Conservation (phyloP, 2,113 vertebrate species). For the Cyphomyrus discorhynchus region DNA sequence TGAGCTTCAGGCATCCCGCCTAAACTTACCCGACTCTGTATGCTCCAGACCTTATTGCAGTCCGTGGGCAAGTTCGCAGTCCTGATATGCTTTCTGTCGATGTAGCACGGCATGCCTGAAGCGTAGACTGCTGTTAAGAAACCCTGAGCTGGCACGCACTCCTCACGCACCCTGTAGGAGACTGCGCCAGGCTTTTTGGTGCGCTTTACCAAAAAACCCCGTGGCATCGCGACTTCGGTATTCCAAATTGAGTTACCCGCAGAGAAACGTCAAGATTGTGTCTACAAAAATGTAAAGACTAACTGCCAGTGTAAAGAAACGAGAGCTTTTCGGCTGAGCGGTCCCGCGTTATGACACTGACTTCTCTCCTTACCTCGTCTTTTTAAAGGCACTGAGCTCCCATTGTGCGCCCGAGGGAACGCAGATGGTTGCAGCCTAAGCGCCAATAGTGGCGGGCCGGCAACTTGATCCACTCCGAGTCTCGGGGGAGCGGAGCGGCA, state of each 20-base stretch:
- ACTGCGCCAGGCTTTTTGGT: conserved; percentile 35
- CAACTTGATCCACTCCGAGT: conserved; percentile 43
- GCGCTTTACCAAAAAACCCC: conserved; percentile 51
- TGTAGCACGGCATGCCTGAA: not conserved
- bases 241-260: not conserved
- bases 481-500: conserved; percentile 44
- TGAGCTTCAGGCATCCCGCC: conserved; percentile 26
- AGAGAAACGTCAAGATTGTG: not conserved
- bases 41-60: conserved; percentile 7
- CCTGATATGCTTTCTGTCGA: not conserved
- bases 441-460: conserved; percentile 35
- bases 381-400: conserved; percentile 38
- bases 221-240: conserved; percentile 40
- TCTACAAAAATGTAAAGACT: not conserved
- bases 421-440: conserved; percentile 48
- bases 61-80: not conserved
- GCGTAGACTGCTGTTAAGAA: not conserved
- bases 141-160: not conserved
- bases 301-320: not conserved
- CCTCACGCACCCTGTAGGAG: conserved; percentile 43
- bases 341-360: conserved; percentile 26
- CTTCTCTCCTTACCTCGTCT: conserved; percentile 17
- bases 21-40: conserved; percentile 22
- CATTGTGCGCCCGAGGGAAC: conserved; percentile 43
- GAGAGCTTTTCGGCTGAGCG: not conserved